These are phyloP conservation scores for Taenioides sp. DNA, from an alignment of 2,797 vertebrate species.

Conservation along the genomic window DNA sequence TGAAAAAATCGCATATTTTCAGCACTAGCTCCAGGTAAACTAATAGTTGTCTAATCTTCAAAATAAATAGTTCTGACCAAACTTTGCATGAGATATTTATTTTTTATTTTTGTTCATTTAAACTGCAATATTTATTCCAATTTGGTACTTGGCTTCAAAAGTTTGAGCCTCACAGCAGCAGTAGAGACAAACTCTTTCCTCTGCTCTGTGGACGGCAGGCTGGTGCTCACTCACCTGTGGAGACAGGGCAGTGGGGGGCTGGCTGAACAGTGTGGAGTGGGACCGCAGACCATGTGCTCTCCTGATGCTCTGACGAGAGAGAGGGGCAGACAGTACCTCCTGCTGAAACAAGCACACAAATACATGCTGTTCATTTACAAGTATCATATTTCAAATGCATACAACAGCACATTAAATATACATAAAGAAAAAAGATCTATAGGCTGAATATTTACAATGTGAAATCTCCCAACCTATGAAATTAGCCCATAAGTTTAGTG, in stretches of 20 bases:
- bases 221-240: conserved; percentile 73
- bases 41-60: neutral
- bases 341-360: conserved; percentile 54
- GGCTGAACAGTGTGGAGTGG: conserved; percentile 76
- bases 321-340: conserved; percentile 72
- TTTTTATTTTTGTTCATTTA: neutral
- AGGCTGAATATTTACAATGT: too few species aligned
- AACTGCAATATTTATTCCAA: too few species aligned
- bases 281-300: conserved; percentile 79
- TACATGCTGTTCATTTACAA: too few species aligned
- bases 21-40: neutral
- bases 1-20: neutral
- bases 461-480: too few species aligned
- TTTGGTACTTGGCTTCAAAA: neutral
- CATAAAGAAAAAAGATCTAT: too few species aligned
- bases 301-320: conserved; percentile 77
- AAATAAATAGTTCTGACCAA: neutral
- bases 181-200: neutral
- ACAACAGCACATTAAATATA: too few species aligned
- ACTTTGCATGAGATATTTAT: neutral
- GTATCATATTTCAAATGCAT: too few species aligned
- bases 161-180: neutral
- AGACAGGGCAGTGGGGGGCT: conserved; percentile 70
- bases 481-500: neutral
- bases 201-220: neutral